These are phyloP conservation scores for Artibeus lituratus DNA, from an alignment of 2,797 vertebrate species.

Conservation along the genomic window DNA sequence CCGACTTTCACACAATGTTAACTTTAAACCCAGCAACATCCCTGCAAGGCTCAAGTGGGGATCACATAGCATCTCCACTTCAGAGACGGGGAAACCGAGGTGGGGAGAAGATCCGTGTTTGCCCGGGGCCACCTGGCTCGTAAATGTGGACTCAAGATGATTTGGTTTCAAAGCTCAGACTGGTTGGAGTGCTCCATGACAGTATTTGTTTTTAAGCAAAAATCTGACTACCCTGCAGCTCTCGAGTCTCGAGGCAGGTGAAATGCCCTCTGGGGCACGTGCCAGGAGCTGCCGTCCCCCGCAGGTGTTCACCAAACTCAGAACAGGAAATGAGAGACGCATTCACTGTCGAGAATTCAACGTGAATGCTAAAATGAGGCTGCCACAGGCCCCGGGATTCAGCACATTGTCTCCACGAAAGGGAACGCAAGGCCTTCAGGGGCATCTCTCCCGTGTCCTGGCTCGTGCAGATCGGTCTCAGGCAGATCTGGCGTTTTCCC, in stretches of 20 bases:
- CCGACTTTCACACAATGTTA: neutral
- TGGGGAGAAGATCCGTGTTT: neutral
- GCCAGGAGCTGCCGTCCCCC: neutral
- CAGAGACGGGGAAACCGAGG: neutral
- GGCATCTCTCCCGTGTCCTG: neutral
- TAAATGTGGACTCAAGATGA: neutral
- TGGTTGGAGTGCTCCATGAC: neutral
- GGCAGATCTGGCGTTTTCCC: constrained; percentile 60
- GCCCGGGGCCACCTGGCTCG: neutral
- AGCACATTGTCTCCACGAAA: neutral
- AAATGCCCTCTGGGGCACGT: neutral
- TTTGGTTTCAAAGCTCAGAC: neutral
- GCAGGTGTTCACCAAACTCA: neutral
- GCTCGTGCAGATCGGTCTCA: neutral
- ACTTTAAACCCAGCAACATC: neutral
- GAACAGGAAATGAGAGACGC: neutral
- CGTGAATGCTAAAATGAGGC: neutral
- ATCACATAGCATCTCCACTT: neutral
- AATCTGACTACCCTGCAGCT: neutral
- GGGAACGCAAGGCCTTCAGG: neutral
- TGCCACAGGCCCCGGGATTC: neutral
- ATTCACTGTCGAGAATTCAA: neutral
- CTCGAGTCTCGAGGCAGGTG: neutral
- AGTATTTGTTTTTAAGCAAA: neutral
- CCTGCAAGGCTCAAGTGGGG: neutral